Percentiles rank a stretch among this genome's conserved stretches.
These are phyloP conservation scores for Andricus quercusramuli DNA, from an alignment of 2,888 invertebrate genomes.

Conservation along the genomic window DNA sequence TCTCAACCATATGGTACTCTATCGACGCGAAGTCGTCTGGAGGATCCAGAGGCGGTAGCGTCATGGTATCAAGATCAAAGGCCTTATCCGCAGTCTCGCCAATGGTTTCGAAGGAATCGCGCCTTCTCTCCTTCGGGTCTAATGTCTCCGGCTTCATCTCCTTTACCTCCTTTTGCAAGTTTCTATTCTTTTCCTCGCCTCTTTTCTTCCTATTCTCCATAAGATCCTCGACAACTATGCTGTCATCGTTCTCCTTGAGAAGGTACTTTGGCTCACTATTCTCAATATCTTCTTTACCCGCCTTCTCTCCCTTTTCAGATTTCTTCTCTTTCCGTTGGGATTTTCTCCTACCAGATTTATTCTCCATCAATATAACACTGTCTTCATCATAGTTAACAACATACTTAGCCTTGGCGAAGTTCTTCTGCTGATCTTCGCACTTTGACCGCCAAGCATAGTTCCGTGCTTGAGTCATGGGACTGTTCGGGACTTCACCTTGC, in stretches of 20 bases:
- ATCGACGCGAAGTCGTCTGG: conserved; percentile 64
- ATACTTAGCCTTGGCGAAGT: conserved; percentile 69
- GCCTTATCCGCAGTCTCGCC: not conserved
- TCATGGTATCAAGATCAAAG: conserved; percentile 26
- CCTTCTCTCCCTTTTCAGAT: conserved; percentile 14
- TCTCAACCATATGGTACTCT: conserved; percentile 70
- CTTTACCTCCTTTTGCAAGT: conserved; percentile 1
- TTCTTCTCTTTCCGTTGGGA: conserved; percentile 37
- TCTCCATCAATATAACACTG: conserved; percentile 71
- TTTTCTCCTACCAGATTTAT: conserved; percentile 51
- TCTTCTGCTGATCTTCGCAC: conserved; percentile 53
- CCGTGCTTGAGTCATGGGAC: conserved; percentile 72
- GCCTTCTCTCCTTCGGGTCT: conserved; percentile 42
- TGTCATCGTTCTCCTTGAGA: conserved; percentile 64
- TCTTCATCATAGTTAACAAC: conserved; percentile 74
- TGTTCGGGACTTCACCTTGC: conserved; percentile 74
- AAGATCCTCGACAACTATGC: conserved; percentile 64
- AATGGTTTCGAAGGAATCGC: conserved; percentile 36
- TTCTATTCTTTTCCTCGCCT: not conserved
- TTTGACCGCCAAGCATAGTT: conserved; percentile 67
- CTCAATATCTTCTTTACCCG: conserved; percentile 34
- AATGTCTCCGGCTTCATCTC: conserved; percentile 57
- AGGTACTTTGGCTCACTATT: conserved; percentile 56
- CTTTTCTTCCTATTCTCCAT: conserved; percentile 45
- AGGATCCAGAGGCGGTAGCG: conserved; percentile 25